Base-by-base conservation (phyloP, 2,113 vertebrate genomes). In the Percina caprodes region DNA sequence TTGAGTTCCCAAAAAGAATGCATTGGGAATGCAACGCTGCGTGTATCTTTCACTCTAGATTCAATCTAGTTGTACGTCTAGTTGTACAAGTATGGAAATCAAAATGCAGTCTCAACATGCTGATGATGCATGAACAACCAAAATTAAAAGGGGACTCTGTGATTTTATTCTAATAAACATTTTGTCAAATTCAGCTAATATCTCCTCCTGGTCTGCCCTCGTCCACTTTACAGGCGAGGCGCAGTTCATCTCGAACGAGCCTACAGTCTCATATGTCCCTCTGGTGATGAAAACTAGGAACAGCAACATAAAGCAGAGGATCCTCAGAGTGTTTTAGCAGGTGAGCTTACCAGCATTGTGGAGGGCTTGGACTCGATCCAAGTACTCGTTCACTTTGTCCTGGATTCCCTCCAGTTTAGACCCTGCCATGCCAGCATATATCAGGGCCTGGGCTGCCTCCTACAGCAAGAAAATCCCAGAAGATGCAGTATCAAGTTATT, bases 401-500 rank as follows among this genome's bases (percentile, higher is more conserved):
- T 99, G 97, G 92, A 99, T 97, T 69, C 94, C 96, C 60, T 99
- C 98, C 84, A 99, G 92, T 75, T 96, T 97, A 77, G 98, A 99
- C 63, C 97, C 98, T 79, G 98, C 98, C 98, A 99, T 99, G 45
- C 96, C 96, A 78, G 98, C 97, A 88, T 99, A 99, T 86, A 99
- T 99, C 71, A 99, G 96, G 66, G 98, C 98, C 89, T 99, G 98
- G 46, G 98, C 98, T 75, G 98, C 98, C 75, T 96, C 95, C 95
- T 96, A 23, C 1, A 15, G 15, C 23, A 70, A 35, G 18, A 49
- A 23, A 49, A 65, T 39, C 15, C 33, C 16, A 65, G 6, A n/a
- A 24, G 4, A 60, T 11, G 4, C 5, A 24, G 6, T 21, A 19
- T 12, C 0, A 58, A 46, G 35, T 15, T 23, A 16, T 7, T 26